Conservation (phyloP, 2,113 vertebrate genomes). For the Microcebus ravelobensis region DNA sequence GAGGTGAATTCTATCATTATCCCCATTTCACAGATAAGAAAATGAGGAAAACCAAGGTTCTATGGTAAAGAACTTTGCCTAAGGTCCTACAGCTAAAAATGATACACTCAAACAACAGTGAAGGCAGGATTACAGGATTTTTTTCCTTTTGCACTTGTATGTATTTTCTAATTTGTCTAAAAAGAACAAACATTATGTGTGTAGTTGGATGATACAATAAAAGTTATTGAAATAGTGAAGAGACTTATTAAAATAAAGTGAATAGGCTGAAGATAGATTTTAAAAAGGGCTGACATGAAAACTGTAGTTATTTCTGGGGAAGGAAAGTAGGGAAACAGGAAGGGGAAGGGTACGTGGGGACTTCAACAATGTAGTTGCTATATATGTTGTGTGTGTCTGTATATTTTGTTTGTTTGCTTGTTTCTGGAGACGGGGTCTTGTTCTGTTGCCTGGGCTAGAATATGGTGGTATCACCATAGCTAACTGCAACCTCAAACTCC, state of each 20-base stretch:
- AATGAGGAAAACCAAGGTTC: slow-evolving; percentile 9
- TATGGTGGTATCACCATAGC: too few relatives aligned
- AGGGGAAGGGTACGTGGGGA: not conserved
- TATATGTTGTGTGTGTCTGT: not conserved
- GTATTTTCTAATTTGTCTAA: slow-evolving; percentile 32
- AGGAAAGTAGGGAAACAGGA: not conserved
- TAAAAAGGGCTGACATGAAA: not conserved
- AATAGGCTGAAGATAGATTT: slow-evolving; percentile 30
- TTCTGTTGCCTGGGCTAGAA: too few relatives aligned
- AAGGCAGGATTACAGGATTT: not conserved
- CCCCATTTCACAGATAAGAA: not conserved
- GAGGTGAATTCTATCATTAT: not conserved
- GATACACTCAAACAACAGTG: not conserved
- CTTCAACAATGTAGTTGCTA: not conserved
- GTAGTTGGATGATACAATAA: not conserved
- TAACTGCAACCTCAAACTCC: too few relatives aligned
- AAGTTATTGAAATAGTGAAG: slow-evolving; percentile 21
- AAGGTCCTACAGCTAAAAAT: not conserved
- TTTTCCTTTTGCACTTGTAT: not conserved
- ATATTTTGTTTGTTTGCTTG: too few relatives aligned
- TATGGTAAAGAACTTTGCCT: not conserved
- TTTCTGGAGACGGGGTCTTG: too few relatives aligned
- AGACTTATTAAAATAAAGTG: not conserved
- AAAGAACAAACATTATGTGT: not conserved
- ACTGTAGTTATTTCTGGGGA: not conserved